These are phyloP conservation scores for Glossophaga mutica DNA, from an alignment of 2,797 vertebrate genomes.

Conservation along the genomic window DNA sequence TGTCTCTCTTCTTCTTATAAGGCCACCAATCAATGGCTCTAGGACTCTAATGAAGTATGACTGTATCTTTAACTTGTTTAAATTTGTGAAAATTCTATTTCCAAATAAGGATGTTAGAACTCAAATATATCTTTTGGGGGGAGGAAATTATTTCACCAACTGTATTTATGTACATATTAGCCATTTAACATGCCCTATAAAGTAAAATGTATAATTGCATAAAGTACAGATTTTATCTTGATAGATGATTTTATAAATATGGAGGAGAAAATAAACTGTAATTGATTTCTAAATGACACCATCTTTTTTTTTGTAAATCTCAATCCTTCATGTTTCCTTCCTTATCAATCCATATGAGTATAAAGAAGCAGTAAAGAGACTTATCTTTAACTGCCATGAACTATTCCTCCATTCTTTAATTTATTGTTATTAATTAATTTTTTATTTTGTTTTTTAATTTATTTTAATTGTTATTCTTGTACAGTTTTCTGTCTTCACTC, in stretches of 20 bases:
- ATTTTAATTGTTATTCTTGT: no score
- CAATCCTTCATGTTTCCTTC: no score
- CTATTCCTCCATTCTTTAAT: no score
- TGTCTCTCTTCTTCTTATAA: neutral
- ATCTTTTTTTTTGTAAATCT: neutral
- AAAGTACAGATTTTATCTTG: neutral
- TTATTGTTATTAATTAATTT: no score
- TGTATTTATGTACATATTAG: neutral
- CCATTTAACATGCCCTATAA: neutral
- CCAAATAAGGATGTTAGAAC: neutral
- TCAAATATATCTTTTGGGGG: neutral
- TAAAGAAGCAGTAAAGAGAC: no score
- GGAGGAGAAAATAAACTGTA: neutral
- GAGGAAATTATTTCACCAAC: neutral
- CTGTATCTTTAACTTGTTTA: neutral
- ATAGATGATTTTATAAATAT: neutral
- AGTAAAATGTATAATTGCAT: neutral
- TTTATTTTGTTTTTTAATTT: no score
- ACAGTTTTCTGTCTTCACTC: no score
- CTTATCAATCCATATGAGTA: no score
- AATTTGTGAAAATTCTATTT: neutral
- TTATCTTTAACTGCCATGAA: no score
- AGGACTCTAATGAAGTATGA: neutral
- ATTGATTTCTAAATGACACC: conserved; percentile 30
- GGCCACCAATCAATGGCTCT: neutral